These are phyloP conservation scores for Pyxicephalus adspersus DNA, from an alignment of 2,113 vertebrate species.

Conservation along the genomic window DNA sequence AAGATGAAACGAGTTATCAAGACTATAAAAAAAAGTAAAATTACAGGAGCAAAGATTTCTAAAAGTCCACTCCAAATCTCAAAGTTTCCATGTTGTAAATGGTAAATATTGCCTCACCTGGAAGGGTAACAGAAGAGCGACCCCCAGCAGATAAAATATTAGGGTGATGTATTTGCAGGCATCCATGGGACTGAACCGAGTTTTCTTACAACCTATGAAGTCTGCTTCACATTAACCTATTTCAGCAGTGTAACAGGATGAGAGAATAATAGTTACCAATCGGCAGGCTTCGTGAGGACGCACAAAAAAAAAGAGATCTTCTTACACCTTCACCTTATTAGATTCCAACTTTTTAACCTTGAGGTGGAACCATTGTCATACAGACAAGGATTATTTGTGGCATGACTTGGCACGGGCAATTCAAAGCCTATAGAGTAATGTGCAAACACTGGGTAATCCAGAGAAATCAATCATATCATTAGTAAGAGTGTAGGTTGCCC, in stretches of 20 bases:
- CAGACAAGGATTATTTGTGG: too few species aligned
- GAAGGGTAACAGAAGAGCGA: not conserved
- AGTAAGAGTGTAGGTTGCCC: too few species aligned
- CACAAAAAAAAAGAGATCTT: not conserved
- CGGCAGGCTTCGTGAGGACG: not conserved
- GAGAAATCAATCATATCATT: too few species aligned
- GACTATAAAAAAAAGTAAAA: too few species aligned
- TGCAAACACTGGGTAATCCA: too few species aligned
- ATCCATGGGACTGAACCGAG: not conserved
- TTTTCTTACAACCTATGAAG: not conserved
- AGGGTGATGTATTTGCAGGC: not conserved
- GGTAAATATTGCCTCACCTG: conserved; percentile 7
- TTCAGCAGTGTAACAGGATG: conserved; percentile 3
- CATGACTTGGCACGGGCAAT: too few species aligned
- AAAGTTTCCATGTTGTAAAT: too few species aligned
- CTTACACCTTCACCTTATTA: conserved; percentile 10
- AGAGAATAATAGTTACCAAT: conserved; percentile 21
- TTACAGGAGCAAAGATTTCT: too few species aligned
- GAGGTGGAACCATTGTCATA: not conserved
- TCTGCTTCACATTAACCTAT: conserved; percentile 41
- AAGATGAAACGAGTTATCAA: too few species aligned
- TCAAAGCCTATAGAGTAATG: too few species aligned
- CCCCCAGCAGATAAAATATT: not conserved
- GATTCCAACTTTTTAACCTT: not conserved
- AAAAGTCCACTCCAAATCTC: too few species aligned